phyloP scores from a whole-genome alignment of 2,113 vertebrate genomes.

The Megaceryle maxima region DNA sequence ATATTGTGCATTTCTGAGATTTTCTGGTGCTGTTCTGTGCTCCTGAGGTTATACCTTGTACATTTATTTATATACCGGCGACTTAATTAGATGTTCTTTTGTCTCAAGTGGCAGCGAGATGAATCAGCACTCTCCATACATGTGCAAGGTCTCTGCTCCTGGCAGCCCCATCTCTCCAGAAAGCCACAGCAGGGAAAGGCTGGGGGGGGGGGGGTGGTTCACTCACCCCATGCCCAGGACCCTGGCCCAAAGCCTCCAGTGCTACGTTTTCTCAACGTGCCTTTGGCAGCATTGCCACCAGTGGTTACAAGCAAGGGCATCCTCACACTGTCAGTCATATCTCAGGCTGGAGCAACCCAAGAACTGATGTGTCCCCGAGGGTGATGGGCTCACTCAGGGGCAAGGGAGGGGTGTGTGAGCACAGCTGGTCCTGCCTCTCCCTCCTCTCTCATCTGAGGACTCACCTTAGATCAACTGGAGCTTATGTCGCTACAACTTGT shows the following conservation, averaged over 20 bases:
- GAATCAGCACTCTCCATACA: constrained; percentile 57
- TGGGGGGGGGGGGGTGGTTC: not conserved
- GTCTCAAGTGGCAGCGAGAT: constrained; percentile 35
- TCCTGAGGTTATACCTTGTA: not conserved
- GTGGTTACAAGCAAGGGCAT: not conserved
- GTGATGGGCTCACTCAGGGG: not conserved
- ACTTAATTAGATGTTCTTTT: constrained; percentile 63
- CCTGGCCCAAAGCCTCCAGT: not conserved
- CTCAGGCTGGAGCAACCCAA: not conserved
- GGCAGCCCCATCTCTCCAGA: not conserved
- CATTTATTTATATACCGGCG: constrained; percentile 16
- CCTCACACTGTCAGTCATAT: rapidly evolving
- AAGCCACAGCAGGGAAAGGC: rapidly evolving
- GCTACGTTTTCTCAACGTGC: rapidly evolving
- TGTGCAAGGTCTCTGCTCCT: not conserved
- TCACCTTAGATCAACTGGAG: not conserved
- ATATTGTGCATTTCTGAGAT: not conserved
- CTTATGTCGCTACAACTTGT: not conserved
- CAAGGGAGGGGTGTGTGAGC: rapidly evolving
- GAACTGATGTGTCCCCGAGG: rapidly evolving
- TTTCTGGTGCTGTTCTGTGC: not conserved
- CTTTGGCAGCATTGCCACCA: rapidly evolving
- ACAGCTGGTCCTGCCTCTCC: not conserved
- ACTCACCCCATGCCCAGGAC: rapidly evolving
- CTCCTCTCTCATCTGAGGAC: not conserved